Conservation (phyloP, 2,113 vertebrate genomes). For the Melanostigma gelatinosum region DNA sequence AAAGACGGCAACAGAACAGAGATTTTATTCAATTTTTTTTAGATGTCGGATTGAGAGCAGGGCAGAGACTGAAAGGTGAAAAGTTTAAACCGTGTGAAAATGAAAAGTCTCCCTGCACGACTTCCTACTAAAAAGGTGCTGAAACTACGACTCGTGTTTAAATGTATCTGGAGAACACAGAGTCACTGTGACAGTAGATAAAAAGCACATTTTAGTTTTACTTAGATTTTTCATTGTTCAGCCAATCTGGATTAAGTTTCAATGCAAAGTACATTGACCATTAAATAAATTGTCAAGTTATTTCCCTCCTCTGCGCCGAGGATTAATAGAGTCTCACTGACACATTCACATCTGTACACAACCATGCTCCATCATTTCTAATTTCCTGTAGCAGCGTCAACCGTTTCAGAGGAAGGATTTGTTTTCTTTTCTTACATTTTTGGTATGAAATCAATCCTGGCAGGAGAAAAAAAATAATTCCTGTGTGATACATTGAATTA, state of each 20-base stretch:
- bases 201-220: background rate
- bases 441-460: conserved; percentile 13
- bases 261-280: background rate
- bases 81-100: conserved; percentile 31
- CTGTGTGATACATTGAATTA: background rate
- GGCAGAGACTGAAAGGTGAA: conserved; percentile 12
- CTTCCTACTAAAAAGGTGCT: conserved; percentile 46
- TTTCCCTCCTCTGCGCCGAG: background rate
- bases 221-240: background rate
- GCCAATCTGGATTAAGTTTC: background rate
- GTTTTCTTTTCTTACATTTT: conserved; percentile 19
- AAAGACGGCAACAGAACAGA: background rate
- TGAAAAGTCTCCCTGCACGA: conserved; percentile 22
- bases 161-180: conserved; percentile 14
- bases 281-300: conserved; percentile 11
- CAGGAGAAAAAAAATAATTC: background rate
- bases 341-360: conserved; percentile 4
- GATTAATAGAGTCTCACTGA: conserved; percentile 2
- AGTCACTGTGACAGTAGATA: conserved; percentile 6
- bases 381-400: conserved; percentile 4
- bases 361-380: conserved; percentile 7
- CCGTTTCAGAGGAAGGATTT: conserved; percentile 18
- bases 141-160: conserved; percentile 41
- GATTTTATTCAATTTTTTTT: background rate
- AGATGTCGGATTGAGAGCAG: background rate